Percentiles rank a stretch among this genome's conserved stretches.
Conservation (phyloP, 30 jellyfish, hydroid and myxozoan species). For the Chrysaora quinquecirrha region DNA sequence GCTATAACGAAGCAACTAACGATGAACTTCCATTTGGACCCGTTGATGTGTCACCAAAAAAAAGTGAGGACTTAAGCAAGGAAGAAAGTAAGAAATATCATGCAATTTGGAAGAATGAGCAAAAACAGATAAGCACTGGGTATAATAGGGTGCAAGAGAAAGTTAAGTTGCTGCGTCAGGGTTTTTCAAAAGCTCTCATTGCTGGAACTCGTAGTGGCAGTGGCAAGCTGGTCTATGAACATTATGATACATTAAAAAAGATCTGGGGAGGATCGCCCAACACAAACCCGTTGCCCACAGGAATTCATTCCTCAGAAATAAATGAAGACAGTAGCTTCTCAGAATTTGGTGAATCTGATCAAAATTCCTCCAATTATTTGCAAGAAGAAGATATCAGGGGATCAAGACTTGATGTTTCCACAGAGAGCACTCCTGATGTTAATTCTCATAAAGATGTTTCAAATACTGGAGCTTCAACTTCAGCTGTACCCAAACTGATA, state of each 20-base stretch:
- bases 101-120: not conserved
- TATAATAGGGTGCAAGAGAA: constrained; percentile 56
- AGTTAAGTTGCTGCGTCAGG: constrained; percentile 62
- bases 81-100: constrained; percentile 22
- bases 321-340: not conserved
- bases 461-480: constrained; percentile 18
- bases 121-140: constrained; percentile 36
- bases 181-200: constrained; percentile 56
- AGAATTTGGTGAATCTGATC: not conserved
- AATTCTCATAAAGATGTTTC: not conserved
- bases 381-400: not conserved
- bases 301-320: constrained; percentile 14
- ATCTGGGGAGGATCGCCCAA: constrained; percentile 72
- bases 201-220: constrained; percentile 48
- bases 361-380: not conserved
- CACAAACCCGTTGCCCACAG: constrained; percentile 41
- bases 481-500: constrained; percentile 41
- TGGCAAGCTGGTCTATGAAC: constrained; percentile 27
- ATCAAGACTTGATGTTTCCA: not conserved
- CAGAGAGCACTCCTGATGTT: not conserved
- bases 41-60: constrained; percentile 10
- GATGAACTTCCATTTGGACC: not conserved
- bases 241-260: constrained; percentile 38
- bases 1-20: not conserved
- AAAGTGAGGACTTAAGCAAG: not conserved